Evolutionary conservation across 2,797 vertebrate species (phyloP).

Genomic region (Halcyon leucocephala): DNA sequence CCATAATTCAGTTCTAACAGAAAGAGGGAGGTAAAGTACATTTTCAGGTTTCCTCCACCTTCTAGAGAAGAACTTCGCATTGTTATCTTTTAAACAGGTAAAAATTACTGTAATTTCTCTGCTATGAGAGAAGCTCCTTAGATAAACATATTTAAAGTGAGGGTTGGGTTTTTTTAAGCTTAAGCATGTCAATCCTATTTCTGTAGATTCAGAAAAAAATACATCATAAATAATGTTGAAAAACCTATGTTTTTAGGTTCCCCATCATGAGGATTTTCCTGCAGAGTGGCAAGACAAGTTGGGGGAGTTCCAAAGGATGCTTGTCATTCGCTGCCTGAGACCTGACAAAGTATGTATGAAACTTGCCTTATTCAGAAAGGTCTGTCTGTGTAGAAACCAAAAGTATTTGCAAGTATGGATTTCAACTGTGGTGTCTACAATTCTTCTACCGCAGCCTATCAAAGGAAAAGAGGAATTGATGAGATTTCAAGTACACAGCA

Average conservation of each 20-base stretch:
- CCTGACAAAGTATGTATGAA: slow-evolving; percentile 84
- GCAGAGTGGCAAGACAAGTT: slow-evolving; percentile 81
- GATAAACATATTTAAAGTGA: neutral
- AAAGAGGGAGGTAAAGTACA: neutral
- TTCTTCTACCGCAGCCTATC: neutral
- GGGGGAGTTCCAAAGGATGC: slow-evolving; percentile 87
- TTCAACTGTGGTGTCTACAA: neutral
- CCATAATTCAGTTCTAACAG: neutral
- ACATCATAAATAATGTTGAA: neutral
- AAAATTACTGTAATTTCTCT: neutral
- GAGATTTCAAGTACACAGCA: neutral
- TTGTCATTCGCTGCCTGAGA: slow-evolving; percentile 87
- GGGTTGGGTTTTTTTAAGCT: neutral
- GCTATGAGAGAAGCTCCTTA: neutral
- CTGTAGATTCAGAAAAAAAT: neutral
- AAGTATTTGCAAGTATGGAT: neutral
- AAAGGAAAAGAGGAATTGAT: neutral
- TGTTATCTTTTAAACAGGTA: neutral
- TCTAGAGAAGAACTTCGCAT: neutral
- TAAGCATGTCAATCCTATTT: neutral
- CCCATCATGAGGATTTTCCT: slow-evolving; percentile 84
- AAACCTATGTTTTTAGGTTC: slow-evolving; percentile 73
- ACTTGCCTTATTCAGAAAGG: neutral
- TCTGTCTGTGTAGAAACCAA: neutral
- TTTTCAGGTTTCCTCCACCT: neutral